phyloP scores from a whole-genome alignment of 2,113 vertebrate species.

The Amphiprion ocellaris region DNA sequence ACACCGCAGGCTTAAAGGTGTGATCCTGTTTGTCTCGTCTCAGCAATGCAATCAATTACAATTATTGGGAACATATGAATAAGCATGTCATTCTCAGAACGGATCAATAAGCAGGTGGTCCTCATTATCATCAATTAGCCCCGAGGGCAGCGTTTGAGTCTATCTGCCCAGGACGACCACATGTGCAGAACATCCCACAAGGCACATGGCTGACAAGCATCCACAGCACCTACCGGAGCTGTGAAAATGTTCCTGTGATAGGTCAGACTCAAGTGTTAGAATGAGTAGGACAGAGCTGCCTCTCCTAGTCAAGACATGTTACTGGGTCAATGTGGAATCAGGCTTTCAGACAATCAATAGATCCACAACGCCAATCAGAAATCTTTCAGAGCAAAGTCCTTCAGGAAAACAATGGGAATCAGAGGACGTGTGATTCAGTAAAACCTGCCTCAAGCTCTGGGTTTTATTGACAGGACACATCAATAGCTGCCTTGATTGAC shows the following conservation, averaged over 20 bases:
- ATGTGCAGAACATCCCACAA: constrained; percentile 26
- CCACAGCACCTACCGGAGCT: not conserved
- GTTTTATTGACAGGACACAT: constrained; percentile 31
- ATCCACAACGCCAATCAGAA: constrained; percentile 25
- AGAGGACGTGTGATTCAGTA: constrained; percentile 29
- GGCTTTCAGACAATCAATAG: constrained; percentile 41
- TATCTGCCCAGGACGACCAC: constrained; percentile 24
- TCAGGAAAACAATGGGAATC: constrained; percentile 26
- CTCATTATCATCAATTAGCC: constrained; percentile 60
- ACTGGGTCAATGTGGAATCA: constrained; percentile 60
- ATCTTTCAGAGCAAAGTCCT: constrained; percentile 30
- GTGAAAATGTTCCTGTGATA: not conserved
- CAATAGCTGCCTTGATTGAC: constrained; percentile 53
- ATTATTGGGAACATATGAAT: constrained; percentile 65
- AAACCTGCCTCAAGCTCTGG: constrained; percentile 13
- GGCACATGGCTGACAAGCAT: constrained; percentile 12
- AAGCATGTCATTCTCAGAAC: constrained; percentile 36
- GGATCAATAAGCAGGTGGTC: constrained; percentile 66
- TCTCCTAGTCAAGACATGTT: constrained; percentile 19
- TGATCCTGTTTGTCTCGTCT: constrained; percentile 50
- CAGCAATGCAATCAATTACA: constrained; percentile 57
- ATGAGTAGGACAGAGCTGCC: constrained; percentile 9
- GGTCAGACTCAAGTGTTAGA: constrained; percentile 7
- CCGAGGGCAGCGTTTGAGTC: constrained; percentile 23
- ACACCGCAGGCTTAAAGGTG: constrained; percentile 8